Evolutionary conservation across 2,888 invertebrate species (phyloP).

Genomic region (Lordiphosa andalusiaca): DNA sequence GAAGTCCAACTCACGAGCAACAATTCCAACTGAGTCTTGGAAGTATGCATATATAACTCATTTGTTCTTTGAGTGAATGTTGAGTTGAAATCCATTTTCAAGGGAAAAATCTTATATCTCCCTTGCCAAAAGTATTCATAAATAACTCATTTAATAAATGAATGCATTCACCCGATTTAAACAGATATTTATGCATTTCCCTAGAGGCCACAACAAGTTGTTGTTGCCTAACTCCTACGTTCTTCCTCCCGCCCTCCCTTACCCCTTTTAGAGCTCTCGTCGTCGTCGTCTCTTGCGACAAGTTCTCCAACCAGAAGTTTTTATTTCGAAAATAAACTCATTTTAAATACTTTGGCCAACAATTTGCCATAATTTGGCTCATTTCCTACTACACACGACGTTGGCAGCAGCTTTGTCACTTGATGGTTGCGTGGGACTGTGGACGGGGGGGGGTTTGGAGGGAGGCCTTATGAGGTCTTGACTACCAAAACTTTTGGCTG

Average conservation of each 20-base stretch:
- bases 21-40: no score
- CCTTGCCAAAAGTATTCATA: no score
- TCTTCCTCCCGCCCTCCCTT: background rate
- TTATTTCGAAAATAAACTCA: slow-evolving; percentile 65
- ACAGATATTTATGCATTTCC: background rate
- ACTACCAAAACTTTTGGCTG: slow-evolving; percentile 33
- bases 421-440: background rate
- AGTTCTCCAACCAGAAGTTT: slow-evolving; percentile 44
- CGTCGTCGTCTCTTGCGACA: slow-evolving; percentile 5
- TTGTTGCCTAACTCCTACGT: slow-evolving; percentile 5
- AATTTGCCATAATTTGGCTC: slow-evolving; percentile 75
- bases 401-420: slow-evolving; percentile 39
- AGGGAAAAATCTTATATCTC: no score
- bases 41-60: no score
- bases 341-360: slow-evolving; percentile 73
- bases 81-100: no score
- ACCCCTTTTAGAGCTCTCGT: background rate
- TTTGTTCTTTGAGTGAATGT: no score
- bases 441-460: background rate
- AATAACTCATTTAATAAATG: no score
- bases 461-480: background rate
- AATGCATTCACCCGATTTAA: no score
- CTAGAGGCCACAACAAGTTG: slow-evolving; percentile 25
- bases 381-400: slow-evolving; percentile 51
- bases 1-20: no score